Evolutionary conservation across 2,888 invertebrate species (phyloP).

Genomic region (Protula sp.): DNA sequence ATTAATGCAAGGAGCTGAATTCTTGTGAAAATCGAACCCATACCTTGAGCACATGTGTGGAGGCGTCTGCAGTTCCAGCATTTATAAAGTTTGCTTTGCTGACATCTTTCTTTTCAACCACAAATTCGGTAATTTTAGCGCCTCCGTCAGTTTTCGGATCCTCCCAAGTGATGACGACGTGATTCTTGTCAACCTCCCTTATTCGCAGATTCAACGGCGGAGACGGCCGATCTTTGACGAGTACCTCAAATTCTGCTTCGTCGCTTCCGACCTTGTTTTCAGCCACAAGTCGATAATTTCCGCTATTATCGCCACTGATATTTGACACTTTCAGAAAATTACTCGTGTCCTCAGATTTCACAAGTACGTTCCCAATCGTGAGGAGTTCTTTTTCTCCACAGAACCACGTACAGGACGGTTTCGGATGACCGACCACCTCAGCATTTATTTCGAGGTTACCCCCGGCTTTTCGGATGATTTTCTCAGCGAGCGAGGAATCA

Average conservation of each 20-base stretch:
- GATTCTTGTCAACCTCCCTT: slow-evolving; percentile 36
- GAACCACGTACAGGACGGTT: slow-evolving; percentile 66
- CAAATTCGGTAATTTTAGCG: slow-evolving; percentile 52
- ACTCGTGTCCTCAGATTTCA: slow-evolving; percentile 18
- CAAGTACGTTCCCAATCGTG: slow-evolving; percentile 9
- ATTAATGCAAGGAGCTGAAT: too few species aligned
- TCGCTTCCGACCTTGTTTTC: slow-evolving; percentile 74
- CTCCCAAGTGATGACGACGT: slow-evolving; percentile 50
- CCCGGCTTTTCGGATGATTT: slow-evolving; percentile 62
- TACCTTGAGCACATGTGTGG: slow-evolving; percentile 2
- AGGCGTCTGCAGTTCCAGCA: slow-evolving; percentile 10
- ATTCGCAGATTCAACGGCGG: slow-evolving; percentile 36
- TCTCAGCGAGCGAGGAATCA: slow-evolving; percentile 62
- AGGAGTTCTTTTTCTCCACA: slow-evolving; percentile 59
- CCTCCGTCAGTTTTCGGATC: slow-evolving; percentile 53
- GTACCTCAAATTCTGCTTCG: slow-evolving; percentile 64
- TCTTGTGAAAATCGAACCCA: too few species aligned
- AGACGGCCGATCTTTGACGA: slow-evolving; percentile 58
- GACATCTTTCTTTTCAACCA: slow-evolving; percentile 11
- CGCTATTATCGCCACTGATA: slow-evolving; percentile 71
- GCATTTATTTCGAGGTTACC: slow-evolving; percentile 56
- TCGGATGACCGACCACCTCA: slow-evolving; percentile 66
- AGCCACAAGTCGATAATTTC: slow-evolving; percentile 77
- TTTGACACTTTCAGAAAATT: slow-evolving; percentile 44
- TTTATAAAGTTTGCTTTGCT: slow-evolving; percentile 33